Evolutionary conservation across 2,113 vertebrate species (phyloP), one percentile per base, ranked within the genome.

Genomic region (Amblyopsis rosae): DNA sequence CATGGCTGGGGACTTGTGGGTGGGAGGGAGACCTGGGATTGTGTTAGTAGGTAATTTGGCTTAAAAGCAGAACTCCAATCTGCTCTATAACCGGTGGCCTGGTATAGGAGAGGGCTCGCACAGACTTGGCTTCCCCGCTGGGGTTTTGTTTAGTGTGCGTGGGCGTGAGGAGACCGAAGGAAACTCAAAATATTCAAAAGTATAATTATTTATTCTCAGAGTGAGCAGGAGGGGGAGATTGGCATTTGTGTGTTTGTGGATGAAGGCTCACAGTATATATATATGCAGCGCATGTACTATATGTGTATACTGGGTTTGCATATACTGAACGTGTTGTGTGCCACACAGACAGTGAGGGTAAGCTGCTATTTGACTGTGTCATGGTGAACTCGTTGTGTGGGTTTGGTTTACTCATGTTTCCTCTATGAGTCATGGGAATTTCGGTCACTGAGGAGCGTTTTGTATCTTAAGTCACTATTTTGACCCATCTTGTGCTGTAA

Each of bases 11-110:
- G 79, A 69, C 58, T 47, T 62, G 74, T 61, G 66, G 63, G 61
- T 32, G 46, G 11, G 51, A 50, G 49, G 54, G 74, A 7, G 67
- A 61, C 17, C 64, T 65, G 72, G 70, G 75, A 75, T 75, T 79
- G 82, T 81, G 76, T 81, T 81, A 81, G 85, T 87, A 82, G 89
- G 84, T 90, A 82, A 88, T 86, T 88, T 84, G 83, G 87, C 75
- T 75, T 80, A 75, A 86, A 83, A 88, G 73, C 78, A 81, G 51
- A 79, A 83, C 33, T 35, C 69, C 82, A 85, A 83, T 82, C 83
- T 83, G 82, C 83, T 85, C 87, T 80, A 82, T 81, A 17, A 47
- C 69, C 70, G 72, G 65, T 35, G 9, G 16, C 32, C 60, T 70
- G 75, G 76, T 79, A 79, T 75, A 76, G 65, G 69, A 83, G 76